Conservation (phyloP, 2,888 invertebrate genomes). For the Drosophila parthenogenetica region DNA sequence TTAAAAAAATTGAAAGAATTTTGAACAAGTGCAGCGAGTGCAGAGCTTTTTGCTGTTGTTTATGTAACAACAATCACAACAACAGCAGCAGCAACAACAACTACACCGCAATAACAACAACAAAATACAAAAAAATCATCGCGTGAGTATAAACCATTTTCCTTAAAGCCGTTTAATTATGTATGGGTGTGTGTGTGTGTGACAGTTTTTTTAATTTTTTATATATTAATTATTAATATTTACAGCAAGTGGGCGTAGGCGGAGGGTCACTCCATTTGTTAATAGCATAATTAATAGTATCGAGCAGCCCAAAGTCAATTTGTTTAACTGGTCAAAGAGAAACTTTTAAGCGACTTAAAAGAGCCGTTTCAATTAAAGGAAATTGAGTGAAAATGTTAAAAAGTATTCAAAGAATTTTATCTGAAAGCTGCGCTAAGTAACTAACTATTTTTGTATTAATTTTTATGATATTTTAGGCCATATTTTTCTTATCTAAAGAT, state of each 20-base stretch:
- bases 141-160: constrained; percentile 53
- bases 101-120: constrained; percentile 29
- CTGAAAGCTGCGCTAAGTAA: neutral
- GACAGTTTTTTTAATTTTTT: constrained; percentile 24
- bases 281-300: neutral
- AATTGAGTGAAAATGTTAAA: neutral
- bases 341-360: neutral
- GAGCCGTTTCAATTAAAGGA: neutral
- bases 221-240: constrained; percentile 29
- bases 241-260: neutral
- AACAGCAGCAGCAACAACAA: constrained; percentile 27
- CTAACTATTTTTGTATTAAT: neutral
- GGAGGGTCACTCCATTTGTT: neutral
- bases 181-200: constrained; percentile 20
- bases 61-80: constrained; percentile 39
- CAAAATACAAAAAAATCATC: constrained; percentile 56
- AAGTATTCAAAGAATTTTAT: too few species aligned
- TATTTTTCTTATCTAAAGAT: constrained; percentile 11
- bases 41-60: constrained; percentile 34
- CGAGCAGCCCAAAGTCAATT: neutral
- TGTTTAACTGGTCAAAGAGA: neutral
- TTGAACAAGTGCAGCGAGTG: constrained; percentile 33
- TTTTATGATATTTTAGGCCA: neutral
- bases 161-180: constrained; percentile 12
- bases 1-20: constrained; percentile 27